phyloP scores from a whole-genome alignment of 2,888 invertebrate species.

The Proisotoma minuta region DNA sequence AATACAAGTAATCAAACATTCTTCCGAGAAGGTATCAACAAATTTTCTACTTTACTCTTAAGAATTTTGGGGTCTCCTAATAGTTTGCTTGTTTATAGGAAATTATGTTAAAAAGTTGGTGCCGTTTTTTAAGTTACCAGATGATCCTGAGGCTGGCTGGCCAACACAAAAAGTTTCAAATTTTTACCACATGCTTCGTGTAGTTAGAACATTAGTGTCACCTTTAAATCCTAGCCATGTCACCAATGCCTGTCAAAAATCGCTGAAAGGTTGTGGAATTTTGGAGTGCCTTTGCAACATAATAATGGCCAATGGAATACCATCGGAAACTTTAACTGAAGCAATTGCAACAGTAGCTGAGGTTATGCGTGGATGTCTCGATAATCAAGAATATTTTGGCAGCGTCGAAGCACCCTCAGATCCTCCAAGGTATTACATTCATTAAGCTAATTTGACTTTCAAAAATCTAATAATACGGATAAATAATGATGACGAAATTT shows the following conservation, averaged over 20 bases:
- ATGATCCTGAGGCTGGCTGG: slow-evolving; percentile 64
- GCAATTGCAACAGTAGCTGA: slow-evolving; percentile 88
- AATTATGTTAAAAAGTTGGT: slow-evolving; percentile 86
- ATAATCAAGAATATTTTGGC: slow-evolving; percentile 87
- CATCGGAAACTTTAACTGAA: slow-evolving; percentile 92
- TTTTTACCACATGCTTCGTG: slow-evolving; percentile 50
- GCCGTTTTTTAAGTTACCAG: slow-evolving; percentile 77
- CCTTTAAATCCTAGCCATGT: slow-evolving; percentile 88
- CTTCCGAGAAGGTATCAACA: slow-evolving; percentile 76
- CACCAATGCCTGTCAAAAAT: slow-evolving; percentile 72
- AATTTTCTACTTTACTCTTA: neutral
- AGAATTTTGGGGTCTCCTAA: neutral
- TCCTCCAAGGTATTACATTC: slow-evolving; percentile 65
- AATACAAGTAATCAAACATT: slow-evolving; percentile 98
- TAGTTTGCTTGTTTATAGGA: slow-evolving; percentile 52
- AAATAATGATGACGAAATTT: neutral
- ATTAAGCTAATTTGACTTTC: neutral
- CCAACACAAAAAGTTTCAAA: slow-evolving; percentile 70
- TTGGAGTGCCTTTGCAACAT: slow-evolving; percentile 79
- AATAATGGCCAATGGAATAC: slow-evolving; percentile 92
- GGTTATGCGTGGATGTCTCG: slow-evolving; percentile 80
- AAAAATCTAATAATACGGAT: neutral
- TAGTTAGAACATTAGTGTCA: slow-evolving; percentile 81
- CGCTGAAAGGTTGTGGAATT: slow-evolving; percentile 77
- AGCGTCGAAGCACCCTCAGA: slow-evolving; percentile 84